Base-by-base conservation (phyloP, 2,888 invertebrate species). In the Cerastis leucographa region DNA sequence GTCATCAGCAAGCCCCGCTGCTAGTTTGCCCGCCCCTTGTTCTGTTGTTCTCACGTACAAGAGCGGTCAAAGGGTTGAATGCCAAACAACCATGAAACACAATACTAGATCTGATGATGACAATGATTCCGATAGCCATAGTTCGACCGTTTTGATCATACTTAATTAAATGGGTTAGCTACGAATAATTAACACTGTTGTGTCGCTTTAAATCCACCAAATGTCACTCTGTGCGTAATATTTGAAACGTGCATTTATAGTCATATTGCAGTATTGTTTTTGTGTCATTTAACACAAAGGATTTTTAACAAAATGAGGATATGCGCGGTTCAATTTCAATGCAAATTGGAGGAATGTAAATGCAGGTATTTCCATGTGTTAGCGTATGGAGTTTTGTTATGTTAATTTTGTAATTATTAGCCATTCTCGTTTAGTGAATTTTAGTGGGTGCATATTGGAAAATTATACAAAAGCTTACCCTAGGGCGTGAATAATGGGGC, bases 401-500 rank as follows among this genome's bases (percentile, higher is more conserved):
- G 78, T n/a, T 73, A 78, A 73, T 78, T 56, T 46, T 11, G 65
- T 51, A 56, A 83, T 81, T 46, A 70, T 62, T 64, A 51, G 8
- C 46, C 25, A 12, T 54, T 74, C 59, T 54, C 35, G 51, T 71
- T 79, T 74, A 64, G 29, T 65, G 35, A 68, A 71, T 67, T 65
- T 68, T 40, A 67, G 44, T 65, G 14, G 14, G 17, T 35, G 61
- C 29, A 68, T 71, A 74, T 71, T 61, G 51, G 64, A 68, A 79
- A 69, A 71, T 79, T 68, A 74, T 78, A 62, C 67, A 42, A 70
- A 65, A 69, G 66, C 65, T 79, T 82, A 80, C 67, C 2, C 2
- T 25, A 56, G 14, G 72, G 51, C 67, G 70, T 78, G 78, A 75
- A 73, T 83, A 84, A 78, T 81, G 67, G 75, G 25, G 12, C 69